Percentiles rank a stretch among this genome's conserved stretches.
Conservation (phyloP, 2,888 invertebrate genomes). For the Dione vanillae region DNA sequence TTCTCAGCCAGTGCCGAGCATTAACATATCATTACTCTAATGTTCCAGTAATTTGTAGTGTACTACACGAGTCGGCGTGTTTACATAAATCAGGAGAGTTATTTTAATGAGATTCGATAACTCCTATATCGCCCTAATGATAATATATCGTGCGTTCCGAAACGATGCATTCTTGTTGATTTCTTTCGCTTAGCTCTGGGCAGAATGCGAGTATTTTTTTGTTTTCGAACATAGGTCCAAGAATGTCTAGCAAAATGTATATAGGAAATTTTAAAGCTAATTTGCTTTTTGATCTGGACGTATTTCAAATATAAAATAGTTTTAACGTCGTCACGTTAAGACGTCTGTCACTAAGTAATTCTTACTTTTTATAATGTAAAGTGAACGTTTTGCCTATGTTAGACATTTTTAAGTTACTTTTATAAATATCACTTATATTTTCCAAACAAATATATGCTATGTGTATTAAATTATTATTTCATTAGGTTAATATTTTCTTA, state of each 20-base stretch:
- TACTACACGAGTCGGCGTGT: slow-evolving; percentile 46
- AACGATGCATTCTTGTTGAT: slow-evolving; percentile 42
- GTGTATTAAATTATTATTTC: too few relatives aligned
- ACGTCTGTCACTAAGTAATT: too few relatives aligned
- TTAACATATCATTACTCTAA: slow-evolving; percentile 49
- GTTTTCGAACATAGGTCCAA: not conserved
- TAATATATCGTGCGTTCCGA: slow-evolving; percentile 52
- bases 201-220: not conserved
- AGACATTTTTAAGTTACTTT: too few relatives aligned
- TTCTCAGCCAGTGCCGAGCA: slow-evolving; percentile 19
- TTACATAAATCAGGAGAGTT: slow-evolving; percentile 52
- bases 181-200: slow-evolving; percentile 38
- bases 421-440: too few relatives aligned
- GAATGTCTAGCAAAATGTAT: slow-evolving; percentile 4
- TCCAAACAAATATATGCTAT: too few relatives aligned
- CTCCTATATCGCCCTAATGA: slow-evolving; percentile 53
- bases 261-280: too few relatives aligned
- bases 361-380: too few relatives aligned
- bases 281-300: too few relatives aligned
- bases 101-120: slow-evolving; percentile 54
- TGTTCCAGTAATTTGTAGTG: slow-evolving; percentile 51
- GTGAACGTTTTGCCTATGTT: too few relatives aligned
- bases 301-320: too few relatives aligned
- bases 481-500: too few relatives aligned
- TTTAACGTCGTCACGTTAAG: too few relatives aligned